Base-by-base conservation (phyloP, 2,888 invertebrate species). In the Spilosoma lubricipeda region DNA sequence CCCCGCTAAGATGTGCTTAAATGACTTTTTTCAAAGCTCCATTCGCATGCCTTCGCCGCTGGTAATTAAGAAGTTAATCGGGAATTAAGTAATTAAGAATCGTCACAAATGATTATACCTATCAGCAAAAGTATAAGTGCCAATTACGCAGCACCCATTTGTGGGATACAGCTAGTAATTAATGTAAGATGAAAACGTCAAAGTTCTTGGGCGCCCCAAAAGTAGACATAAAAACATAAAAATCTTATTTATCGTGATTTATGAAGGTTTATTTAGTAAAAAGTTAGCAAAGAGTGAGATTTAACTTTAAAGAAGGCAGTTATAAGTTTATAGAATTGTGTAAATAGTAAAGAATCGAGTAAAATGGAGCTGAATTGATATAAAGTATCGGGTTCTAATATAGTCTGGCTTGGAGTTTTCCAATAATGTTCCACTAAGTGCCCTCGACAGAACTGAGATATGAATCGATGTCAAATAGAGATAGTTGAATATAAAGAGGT, bases 381-480 rank as follows among this genome's bases (percentile, higher is more conserved):
- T 76, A 77, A 77, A 74, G 67, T 67, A 77, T 81, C 80, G 77
- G 85, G 80, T 63, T 85, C 77, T 82, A 83, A 83, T 83, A 87
- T 82, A 85, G 88, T 85, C 89, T 88, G 84, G 87, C 87, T 88
- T 89, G 85, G 88, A 91, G 90, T 91, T 93, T 92, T 92, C 90
- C 91, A 93, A 93, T 93, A 93, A 93, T 91, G 90, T 90, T 84
- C 86, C 87, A 88, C 88, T 91, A 91, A 93, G 93, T 92, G 91
- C 90, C 88, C 91, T 93, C 88, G 83, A 89, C 87, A 85, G 63
- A 30, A 30, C 83, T 85, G 87, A 91, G 92, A 93, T 93, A 94
- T 93, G 93, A 93, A 92, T 88, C 92, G 93, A 90, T 93, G 91
- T 91, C 93, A 94, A 94, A 94, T 93, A 93, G 91, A 92, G 93